Evolutionary conservation across 2,797 vertebrate species (phyloP), one percentile per base, ranked within the genome.

Genomic region (Aulostomus chinensis): DNA sequence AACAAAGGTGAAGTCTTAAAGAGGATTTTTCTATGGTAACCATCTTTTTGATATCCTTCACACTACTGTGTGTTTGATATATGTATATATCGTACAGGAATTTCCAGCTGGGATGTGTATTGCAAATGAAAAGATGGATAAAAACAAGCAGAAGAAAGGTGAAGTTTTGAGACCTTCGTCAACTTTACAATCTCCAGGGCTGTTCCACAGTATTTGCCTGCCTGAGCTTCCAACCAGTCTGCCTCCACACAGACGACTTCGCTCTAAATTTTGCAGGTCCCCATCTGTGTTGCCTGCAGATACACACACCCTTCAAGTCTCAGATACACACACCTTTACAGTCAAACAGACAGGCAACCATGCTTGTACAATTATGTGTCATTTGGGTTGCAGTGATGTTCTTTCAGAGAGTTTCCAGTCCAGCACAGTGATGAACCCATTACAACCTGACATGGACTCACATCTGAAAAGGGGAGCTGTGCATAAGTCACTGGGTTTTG

Each of bases 151-250:
- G 16, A 18, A 20, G 1, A 50, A 37, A 49, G 43, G 11, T 1
- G 31, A 10, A 8, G 17, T 15, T 12, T 29, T 13, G 2, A 22
- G 17, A 35, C 13, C 29, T 4, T 18, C 41, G 1, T 32, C 51
- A 10, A 9, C 22, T 28, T 81, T 82, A 15, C 41, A 13, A 37
- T 80, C 80, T 18, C 73, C 78, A 20, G 68, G 52, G 0, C 56
- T 88, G 26, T 86, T 85, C 37, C 69, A 50, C 6, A 70, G 73
- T 16, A n/a, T n/a, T n/a, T n/a, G n/a, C n/a, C 60, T 11, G 0
- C 38, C 60, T 4, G 78, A 59, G 6, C 17, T 51, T n/a, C 66
- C 73, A n/a, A n/a, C n/a, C n/a, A n/a, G n/a, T n/a, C n/a, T n/a
- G n/a, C n/a, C n/a, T n/a, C n/a, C n/a, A n/a, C n/a, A n/a, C n/a